Evolutionary conservation across 1,140 invertebrate species (phyloP).

Genomic region (Ridgeia piscesae): DNA sequence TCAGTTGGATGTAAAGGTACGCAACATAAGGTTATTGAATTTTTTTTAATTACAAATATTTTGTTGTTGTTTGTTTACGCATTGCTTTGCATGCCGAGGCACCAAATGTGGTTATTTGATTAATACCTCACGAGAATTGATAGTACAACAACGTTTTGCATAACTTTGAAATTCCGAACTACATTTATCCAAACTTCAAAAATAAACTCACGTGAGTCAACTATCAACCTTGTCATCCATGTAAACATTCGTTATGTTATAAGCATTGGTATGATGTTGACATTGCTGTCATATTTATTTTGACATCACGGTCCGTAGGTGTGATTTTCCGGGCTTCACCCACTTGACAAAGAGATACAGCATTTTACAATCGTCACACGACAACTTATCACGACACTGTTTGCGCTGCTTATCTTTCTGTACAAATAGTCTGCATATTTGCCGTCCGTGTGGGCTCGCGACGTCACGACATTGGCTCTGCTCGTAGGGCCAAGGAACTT

Average conservation of each 20-base stretch:
- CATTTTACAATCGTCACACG: neutral
- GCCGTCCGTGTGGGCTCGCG: neutral
- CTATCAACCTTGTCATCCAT: neutral
- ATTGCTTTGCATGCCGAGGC: no score
- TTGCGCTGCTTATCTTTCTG: neutral
- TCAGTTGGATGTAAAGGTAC: neutral
- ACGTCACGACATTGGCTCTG: neutral
- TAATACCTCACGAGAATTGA: no score
- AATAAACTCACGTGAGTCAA: neutral
- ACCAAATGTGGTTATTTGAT: no score
- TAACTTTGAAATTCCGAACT: neutral
- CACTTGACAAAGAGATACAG: neutral
- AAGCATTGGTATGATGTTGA: neutral
- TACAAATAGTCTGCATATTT: neutral
- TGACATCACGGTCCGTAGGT: neutral
- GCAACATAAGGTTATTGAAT: neutral
- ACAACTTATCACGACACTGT: neutral
- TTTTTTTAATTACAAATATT: neutral
- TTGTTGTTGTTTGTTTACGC: neutral
- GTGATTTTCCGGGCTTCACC: neutral
- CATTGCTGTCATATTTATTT: neutral
- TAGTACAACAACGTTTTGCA: neutral
- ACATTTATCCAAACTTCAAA: neutral
- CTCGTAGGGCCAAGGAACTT: neutral
- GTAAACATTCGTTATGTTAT: neutral